Base-by-base conservation (phyloP, 1,140 invertebrate genomes). In the Drosophila oshimai region DNA sequence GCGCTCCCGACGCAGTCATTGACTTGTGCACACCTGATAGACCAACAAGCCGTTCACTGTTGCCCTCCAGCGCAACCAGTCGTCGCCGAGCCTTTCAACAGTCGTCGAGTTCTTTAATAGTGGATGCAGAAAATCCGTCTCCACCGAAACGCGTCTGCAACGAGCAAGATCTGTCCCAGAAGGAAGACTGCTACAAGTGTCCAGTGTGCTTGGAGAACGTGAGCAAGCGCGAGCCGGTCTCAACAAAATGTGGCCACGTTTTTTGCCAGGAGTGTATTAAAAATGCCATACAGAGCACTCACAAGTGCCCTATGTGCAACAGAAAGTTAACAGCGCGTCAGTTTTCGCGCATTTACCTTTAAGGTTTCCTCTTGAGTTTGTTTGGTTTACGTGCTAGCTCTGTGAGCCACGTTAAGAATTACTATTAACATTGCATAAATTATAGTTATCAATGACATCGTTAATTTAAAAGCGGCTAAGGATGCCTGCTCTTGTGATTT, bases 251-350 rank as follows among this genome's bases (percentile, higher is more conserved):
- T 10, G 81, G 81, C 0, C 81, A 87, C 15, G 51, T 87, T 10
- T 87, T 87, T 10, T 87, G 81, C 22, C 65, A 55, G 0, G 9
- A 1, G 0, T 87, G 81, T 28, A 70, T 87, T 0, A n/a, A 60
- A 13, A 6, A 31, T 12, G 78, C 65, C 7, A 26, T 75, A 10
- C 29, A 24, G 2, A 7, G 50, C 5, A 36, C 60, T 0, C 62
- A 61, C 24, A 87, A 87, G 10, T 87, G 81, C 9, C 81, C 81
- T 0, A 10, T 87, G 10, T 87, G 81, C 24, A 74, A 88, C 39
- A 74, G 67, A 18, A 88, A 61, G 28, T 3, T 78, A 0, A 45
- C 53, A 0, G 5, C 4, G 0, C 68, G 74, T 2, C 65, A 76
- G 5, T 22, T 42, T 18, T 41, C 31, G 2, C 83, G 81, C 3